phyloP scores from a whole-genome alignment of 2,888 invertebrate species.

The Pediacus dermestoides region DNA sequence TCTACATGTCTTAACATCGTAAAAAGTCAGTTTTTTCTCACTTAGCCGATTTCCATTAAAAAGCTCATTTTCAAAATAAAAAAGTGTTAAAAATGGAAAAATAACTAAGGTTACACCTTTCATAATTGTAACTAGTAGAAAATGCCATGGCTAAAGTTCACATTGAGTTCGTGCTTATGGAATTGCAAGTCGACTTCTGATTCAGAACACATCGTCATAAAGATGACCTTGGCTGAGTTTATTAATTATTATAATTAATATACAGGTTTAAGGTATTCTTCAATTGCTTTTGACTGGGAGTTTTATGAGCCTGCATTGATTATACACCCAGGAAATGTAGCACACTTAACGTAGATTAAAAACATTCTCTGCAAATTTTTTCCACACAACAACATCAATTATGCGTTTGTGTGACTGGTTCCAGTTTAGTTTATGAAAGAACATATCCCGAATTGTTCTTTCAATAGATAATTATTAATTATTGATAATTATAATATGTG shows the following conservation, averaged over 20 bases:
- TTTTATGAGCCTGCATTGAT: background rate
- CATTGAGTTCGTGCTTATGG: slow-evolving; percentile 29
- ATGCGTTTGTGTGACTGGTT: no score
- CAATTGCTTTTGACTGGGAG: slow-evolving; percentile 2
- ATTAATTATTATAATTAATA: slow-evolving; percentile 39
- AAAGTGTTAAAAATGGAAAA: slow-evolving; percentile 19
- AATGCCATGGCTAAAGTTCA: slow-evolving; percentile 48
- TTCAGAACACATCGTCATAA: slow-evolving; percentile 36
- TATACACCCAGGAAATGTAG: no score
- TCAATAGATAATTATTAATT: slow-evolving; percentile 1
- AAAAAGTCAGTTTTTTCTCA: no score
- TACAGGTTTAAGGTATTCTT: slow-evolving; percentile 25
- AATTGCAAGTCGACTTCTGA: slow-evolving; percentile 32
- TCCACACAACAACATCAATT: no score
- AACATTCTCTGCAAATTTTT: no score
- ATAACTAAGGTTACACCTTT: slow-evolving; percentile 40
- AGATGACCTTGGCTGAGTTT: slow-evolving; percentile 37
- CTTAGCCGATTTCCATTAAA: no score
- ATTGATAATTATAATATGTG: slow-evolving; percentile 1
- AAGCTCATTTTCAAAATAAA: no score
- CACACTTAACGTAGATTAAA: no score
- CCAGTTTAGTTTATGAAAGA: no score
- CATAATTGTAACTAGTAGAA: slow-evolving; percentile 40
- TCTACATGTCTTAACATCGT: no score
- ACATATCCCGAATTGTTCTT: no score